Percentiles rank a stretch among this genome's conserved stretches.
These are phyloP conservation scores for Leptinotarsa defecta DNA, from an alignment of 1,140 invertebrate species.

Conservation along the genomic window DNA sequence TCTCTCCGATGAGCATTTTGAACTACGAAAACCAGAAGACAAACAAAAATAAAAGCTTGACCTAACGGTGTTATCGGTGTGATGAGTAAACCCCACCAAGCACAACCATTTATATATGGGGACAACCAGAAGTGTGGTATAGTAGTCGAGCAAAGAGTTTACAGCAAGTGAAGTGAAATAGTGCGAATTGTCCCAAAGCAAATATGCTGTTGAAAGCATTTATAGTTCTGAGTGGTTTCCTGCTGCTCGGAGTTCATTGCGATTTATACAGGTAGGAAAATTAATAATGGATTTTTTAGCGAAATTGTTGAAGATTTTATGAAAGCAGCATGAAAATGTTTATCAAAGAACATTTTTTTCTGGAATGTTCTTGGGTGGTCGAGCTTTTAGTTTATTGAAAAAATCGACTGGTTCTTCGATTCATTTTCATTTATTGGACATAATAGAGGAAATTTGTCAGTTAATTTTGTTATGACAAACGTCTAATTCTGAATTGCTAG, in stretches of 20 bases:
- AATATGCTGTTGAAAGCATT: conserved; percentile 9
- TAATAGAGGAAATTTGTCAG: no score
- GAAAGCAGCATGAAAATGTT: no score
- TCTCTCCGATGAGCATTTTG: not conserved
- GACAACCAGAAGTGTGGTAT: not conserved
- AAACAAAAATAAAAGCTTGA: conserved; percentile 11
- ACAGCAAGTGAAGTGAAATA: conserved; percentile 4
- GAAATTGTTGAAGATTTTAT: no score
- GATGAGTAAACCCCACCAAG: conserved; percentile 19
- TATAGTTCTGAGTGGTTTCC: conserved; percentile 13
- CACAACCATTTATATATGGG: conserved; percentile 18
- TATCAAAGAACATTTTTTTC: no score
- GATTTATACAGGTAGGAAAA: conserved; percentile 20
- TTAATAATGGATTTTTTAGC: not conserved
- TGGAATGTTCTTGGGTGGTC: no score
- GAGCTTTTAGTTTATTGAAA: no score
- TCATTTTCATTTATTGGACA: no score
- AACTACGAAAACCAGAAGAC: conserved; percentile 7
- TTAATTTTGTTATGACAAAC: no score
- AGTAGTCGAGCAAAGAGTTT: conserved; percentile 12
- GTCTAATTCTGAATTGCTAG: no score
- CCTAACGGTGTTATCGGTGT: conserved; percentile 26
- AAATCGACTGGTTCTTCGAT: no score
- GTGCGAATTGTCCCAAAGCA: not conserved
- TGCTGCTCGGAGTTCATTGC: not conserved